Evolutionary conservation across 2,113 vertebrate genomes (phyloP), one percentile per base, ranked within the genome.

Genomic region (Cervus canadensis): DNA sequence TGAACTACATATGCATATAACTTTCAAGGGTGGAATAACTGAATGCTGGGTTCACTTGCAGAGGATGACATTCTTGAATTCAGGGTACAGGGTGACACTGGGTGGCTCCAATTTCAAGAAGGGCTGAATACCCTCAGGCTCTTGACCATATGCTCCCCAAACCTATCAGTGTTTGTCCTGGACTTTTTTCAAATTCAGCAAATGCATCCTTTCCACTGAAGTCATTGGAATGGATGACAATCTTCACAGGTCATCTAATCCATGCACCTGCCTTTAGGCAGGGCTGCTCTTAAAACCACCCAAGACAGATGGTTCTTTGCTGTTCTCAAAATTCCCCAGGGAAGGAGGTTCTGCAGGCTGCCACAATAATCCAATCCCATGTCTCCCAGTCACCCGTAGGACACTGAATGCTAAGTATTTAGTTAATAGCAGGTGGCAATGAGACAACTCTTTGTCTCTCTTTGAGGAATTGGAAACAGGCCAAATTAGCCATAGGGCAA

Each of bases 341-440:
- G 95, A 97, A 95, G 89, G 62, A 82, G 48, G 40, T 94, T 93
- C 93, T 19, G 54, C 50, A 92, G 43, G 86, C 95, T 92, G 71
- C 76, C 74, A 94, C 79, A 92, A 86, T 79, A 93, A 95, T 92
- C 87, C 89, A 89, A 52, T 74, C 59, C 91, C 86, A 67, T 71
- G 74, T 96, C 89, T 97, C 84, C 60, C 5, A 36, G 45, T 91
- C 94, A 97, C 21, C 81, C 82, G 36, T 15, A 86, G 87, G 93
- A 97, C 91, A 92, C 71, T 97, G 98, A 97, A 95, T 96, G 87
- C 96, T 91, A 97, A 98, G 88, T 88, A 98, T 95, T 96, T 95
- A 96, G 89, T 96, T 85, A 95, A 97, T 92, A 98, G 97, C 97
- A 97, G 97, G 97, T 97, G 97, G 97, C 96, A 96, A 88, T 96